phyloP scores from a whole-genome alignment of 2,113 vertebrate genomes.

The Chloroceryle aenea region DNA sequence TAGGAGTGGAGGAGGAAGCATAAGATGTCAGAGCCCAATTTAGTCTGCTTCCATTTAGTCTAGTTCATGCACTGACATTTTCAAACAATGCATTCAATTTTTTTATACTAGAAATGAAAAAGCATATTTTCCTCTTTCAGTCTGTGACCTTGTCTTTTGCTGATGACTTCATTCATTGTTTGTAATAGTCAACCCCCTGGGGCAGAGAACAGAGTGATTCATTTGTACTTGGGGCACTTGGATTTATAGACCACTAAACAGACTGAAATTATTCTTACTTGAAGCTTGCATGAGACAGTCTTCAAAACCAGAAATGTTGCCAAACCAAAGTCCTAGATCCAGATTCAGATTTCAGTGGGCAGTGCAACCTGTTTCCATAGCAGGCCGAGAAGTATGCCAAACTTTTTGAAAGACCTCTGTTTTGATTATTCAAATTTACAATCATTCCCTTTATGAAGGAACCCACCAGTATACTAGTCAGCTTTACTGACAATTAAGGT shows the following conservation, averaged over 20 bases:
- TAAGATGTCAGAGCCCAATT: constrained; percentile 36
- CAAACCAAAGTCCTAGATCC: neutral
- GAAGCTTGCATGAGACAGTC: constrained; percentile 37
- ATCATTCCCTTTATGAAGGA: neutral
- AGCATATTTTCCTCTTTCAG: constrained; percentile 63
- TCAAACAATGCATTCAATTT: constrained; percentile 62
- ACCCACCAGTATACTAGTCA: neutral
- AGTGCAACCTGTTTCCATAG: constrained; percentile 30
- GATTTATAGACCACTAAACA: constrained; percentile 65
- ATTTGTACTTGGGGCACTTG: constrained; percentile 59
- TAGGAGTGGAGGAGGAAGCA: constrained; percentile 15
- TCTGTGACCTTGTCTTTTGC: constrained; percentile 38
- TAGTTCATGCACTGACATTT: constrained; percentile 62
- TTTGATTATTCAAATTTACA: neutral
- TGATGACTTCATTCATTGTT: constrained; percentile 73
- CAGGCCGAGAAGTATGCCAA: neutral
- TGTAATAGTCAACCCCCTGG: constrained; percentile 53
- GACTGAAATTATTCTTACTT: constrained; percentile 56
- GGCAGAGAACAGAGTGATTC: constrained; percentile 67
- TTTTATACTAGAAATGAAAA: constrained; percentile 61
- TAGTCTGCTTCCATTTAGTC: constrained; percentile 60
- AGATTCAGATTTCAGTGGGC: constrained; percentile 8
- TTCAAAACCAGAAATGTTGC: constrained; percentile 45
- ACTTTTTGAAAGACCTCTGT: neutral
- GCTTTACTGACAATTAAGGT: neutral